Evolutionary conservation across 53 echinoderm and acorn worm genomes (phyloP).

Genomic region (Hippasteria phrygiana): DNA sequence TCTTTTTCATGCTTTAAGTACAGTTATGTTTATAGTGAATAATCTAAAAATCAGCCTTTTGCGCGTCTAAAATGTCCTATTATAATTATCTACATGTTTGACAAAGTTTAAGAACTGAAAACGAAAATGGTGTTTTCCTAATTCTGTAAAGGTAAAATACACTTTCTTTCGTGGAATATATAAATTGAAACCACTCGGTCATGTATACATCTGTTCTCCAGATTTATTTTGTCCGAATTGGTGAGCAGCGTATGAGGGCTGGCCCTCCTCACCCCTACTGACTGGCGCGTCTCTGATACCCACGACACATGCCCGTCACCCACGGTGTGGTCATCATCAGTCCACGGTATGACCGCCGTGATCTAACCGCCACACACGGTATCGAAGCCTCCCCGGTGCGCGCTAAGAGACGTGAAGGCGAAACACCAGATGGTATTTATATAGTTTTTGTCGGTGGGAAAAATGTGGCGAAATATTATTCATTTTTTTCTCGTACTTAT

Average conservation of each 20-base stretch:
- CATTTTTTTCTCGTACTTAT: background rate
- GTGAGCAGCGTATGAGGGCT: too few species aligned
- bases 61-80: too few species aligned
- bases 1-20: too few species aligned
- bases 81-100: too few species aligned
- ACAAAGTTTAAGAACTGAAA: too few species aligned
- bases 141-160: background rate
- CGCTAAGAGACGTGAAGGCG: background rate
- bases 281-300: background rate
- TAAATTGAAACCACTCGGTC: background rate
- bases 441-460: background rate
- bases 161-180: background rate
- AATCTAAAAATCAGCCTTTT: too few species aligned
- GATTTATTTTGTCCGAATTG: background rate
- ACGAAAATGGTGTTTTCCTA: too few species aligned
- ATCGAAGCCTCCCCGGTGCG: slow-evolving; percentile 2
- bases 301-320: slow-evolving; percentile 2
- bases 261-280: background rate
- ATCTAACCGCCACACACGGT: slow-evolving; percentile 17
- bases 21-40: too few species aligned
- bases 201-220: slow-evolving; percentile 8
- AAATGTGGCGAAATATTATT: background rate
- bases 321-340: background rate
- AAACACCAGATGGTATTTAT: background rate
- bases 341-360: slow-evolving; percentile 5